A percentile compares a stretch with the other conserved stretches of the same genome.
phyloP scores from a whole-genome alignment of 2,113 vertebrate species.

The Hypanus sabinus region DNA sequence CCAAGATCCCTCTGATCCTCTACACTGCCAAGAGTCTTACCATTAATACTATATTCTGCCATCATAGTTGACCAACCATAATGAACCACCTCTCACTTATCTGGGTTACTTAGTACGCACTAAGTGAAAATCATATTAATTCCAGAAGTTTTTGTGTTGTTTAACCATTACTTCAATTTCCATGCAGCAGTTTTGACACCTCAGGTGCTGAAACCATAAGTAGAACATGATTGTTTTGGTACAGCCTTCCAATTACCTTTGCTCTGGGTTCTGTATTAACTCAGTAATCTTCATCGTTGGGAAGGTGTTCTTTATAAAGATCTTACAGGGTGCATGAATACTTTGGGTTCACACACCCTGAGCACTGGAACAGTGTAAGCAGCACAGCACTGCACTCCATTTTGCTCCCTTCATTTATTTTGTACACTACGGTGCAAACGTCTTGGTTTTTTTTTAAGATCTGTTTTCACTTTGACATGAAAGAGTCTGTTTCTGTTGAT shows the following conservation, averaged over 20 bases:
- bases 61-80: no score
- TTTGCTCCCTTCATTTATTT: neutral
- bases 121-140: neutral
- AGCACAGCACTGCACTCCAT: neutral
- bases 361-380: neutral
- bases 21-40: no score
- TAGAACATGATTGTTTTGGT: neutral
- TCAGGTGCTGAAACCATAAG: neutral
- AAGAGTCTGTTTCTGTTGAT: no score
- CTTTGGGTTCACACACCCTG: neutral
- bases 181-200: neutral
- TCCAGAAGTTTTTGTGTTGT: neutral
- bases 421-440: neutral
- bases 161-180: neutral
- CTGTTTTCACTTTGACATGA: no score
- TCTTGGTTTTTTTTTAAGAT: no score
- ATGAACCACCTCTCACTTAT: no score
- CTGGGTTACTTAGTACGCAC: no score
- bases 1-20: no score
- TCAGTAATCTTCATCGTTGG: neutral
- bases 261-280: neutral
- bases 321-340: neutral
- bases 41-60: no score
- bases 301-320: neutral
- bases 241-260: no score